Base-by-base conservation (phyloP, 2,797 vertebrate species). In the Sciurus carolinensis region DNA sequence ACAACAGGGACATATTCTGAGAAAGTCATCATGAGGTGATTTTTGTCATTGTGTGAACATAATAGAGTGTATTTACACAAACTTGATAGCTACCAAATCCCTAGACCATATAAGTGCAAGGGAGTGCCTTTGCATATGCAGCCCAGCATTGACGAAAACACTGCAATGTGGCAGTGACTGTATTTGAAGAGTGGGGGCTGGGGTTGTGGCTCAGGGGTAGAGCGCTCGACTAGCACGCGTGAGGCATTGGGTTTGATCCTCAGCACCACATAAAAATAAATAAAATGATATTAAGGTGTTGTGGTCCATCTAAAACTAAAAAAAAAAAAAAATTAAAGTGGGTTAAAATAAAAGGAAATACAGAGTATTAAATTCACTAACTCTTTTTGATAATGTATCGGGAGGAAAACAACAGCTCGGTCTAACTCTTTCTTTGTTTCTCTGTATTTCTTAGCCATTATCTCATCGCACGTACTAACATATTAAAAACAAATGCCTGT, bases 71-170 rank as follows among this genome's bases (percentile, higher is more conserved):
- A 52, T 20, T 42, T 26, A 30, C 13, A 30, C 5, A 64, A 57
- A 75, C 47, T 39, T 26, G 5, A 18, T 1, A 20, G 39, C 17
- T 50, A 42, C 47, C 3, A 4, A 8, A 24, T 57, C 52, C 6
- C 24, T 15, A 10, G 12, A 64, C 3, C 3, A 39, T 13, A 20
- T 59, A 24, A 17, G 24, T 5, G 6, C 4, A 7, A 1, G 14
- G 26, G 3, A 18, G 2, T 3, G 26, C 36, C 39, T 12, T 17
- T 2, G 2, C 7, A 4, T 9, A 3, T 5, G 42, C 20, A 44
- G 18, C 4, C 9, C 28, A 18, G 12, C 28, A 22, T 71, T 85
- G 26, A n/a, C 33, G 0, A 11, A 62, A 77, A 20, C 13, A 24
- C 22, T 77, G 50, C 7, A 14, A 28, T 22, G 28, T 12, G 22